A percentile compares a stretch with the other conserved stretches of the same genome.
Conservation (phyloP, 2,888 invertebrate genomes). For the Eledona agricola region DNA sequence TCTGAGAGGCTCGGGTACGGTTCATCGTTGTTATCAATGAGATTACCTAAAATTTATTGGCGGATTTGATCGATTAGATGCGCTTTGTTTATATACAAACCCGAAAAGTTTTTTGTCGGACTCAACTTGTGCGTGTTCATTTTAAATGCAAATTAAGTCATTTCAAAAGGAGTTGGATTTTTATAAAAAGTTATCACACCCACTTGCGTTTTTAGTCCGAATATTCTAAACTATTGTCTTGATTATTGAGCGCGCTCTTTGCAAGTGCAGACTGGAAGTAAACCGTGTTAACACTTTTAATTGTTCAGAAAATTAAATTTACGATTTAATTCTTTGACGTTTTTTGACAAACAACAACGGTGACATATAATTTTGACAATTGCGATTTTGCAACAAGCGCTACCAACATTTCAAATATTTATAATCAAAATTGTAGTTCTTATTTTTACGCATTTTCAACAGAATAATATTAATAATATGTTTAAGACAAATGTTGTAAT, state of each 20-base stretch:
- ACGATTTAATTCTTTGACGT: constrained; percentile 21
- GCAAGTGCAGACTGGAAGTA: too few species aligned
- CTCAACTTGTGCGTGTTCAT: constrained; percentile 29
- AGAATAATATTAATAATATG: too few species aligned
- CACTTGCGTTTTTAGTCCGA: constrained; percentile 20
- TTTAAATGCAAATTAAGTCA: constrained; percentile 30
- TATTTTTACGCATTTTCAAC: too few species aligned
- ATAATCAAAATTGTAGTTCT: too few species aligned
- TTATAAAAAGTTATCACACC: constrained; percentile 18
- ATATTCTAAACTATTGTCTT: too few species aligned
- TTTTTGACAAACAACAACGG: constrained; percentile 28
- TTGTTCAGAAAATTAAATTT: constrained; percentile 8
- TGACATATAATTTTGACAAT: constrained; percentile 6
- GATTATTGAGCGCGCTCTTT: too few species aligned
- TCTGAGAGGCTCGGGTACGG: constrained; percentile 88
- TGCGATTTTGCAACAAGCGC: background rate
- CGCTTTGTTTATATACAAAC: constrained; percentile 6
- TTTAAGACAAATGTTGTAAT: too few species aligned
- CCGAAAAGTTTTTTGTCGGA: constrained; percentile 24
- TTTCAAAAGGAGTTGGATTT: constrained; percentile 26
- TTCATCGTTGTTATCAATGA: constrained; percentile 66
- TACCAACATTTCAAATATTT: too few species aligned
- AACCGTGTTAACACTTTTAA: too few species aligned
- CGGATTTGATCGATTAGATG: background rate
- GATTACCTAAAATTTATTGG: constrained; percentile 22